Base-by-base conservation (phyloP, 2,113 vertebrate species). In the Amphilophus citrinellus region DNA sequence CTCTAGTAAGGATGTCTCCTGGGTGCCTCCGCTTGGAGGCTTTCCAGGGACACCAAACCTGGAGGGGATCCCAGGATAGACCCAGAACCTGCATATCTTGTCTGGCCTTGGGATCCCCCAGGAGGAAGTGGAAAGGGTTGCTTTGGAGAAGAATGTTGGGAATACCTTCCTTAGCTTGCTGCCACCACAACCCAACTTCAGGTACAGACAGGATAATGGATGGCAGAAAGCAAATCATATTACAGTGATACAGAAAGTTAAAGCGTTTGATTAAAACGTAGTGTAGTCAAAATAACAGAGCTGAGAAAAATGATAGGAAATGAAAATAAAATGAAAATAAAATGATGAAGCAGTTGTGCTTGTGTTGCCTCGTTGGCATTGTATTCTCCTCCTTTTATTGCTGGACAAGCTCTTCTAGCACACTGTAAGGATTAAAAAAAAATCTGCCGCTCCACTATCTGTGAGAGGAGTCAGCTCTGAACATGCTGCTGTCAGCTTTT, bases 401-500 rank as follows among this genome's bases (percentile, higher is more conserved):
- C 17, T 61, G 24, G 59, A 61, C 3, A 6, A 50, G 24, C 68
- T 18, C 73, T 58, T 76, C n/a, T 8, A 8, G 13, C 27, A 61
- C 24, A 30, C 24, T 76, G 8, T 24, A 57, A 76, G 32, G 32
- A 39, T 22, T 37, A 18, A 76, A 53, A 32, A 53, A 32, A 39
- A 76, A 42, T 11, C 8, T 59, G 56, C 15, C 32, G 37, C 58
- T 56, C 30, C 27, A 73, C 47, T 73, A n/a, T 71, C 9, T 76
- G 30, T 20, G 83, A 88, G 79, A 71, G n/a, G 42, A 68, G 53
- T 37, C 32, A 7, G 44, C 63, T 71, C 42, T 71, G 73, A 85
- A 83, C 39, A 2, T 71, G 71, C 77, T 13, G 42, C 44, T n/a
- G 85, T 87, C 80, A 83, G 82, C 81, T 79, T 86, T 75, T 84